Evolutionary conservation across 2,113 vertebrate species (phyloP), one percentile per base, ranked within the genome.

Genomic region (Circaetus gallicus): DNA sequence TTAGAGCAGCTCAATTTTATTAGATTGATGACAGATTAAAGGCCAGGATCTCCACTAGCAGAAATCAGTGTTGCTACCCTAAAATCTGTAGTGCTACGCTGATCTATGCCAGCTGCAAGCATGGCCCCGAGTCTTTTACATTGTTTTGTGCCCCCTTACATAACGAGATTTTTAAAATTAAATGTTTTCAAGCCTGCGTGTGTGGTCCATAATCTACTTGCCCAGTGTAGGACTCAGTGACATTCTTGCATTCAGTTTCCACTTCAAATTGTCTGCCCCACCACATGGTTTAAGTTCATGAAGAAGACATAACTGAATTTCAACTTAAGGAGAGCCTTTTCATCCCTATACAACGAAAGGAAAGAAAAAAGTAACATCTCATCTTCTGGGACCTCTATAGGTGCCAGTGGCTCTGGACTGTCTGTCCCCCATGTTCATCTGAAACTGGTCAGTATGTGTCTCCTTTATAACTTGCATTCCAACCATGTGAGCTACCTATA

Each of bases 1-100:
- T 97, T 90, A 95, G 78, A 95, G 85, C 78, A 77, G 93, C 74
- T 96, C 40, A 0, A 77, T 96, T 94, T 94, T 77, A 88, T 97
- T 80, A 94, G 82, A 93, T 10, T 77, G 94, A 86, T 3, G 16
- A 62, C 78, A 94, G 89, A 93, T 66, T 82, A 94, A 87, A 94
- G 84, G 95, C 82, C 89, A 82, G 78, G 67, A 74, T 82, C 86
- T 65, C 42, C 82, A 79, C n/a, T 36, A 81, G 67, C 42, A 88
- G 74, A 83, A 91, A 97, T 18, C 4, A 4, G 84, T 77, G 50
- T 12, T 55, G 38, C 50, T 73, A 28, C 74, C 76, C 71, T 77
- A 66, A 95, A 93, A 87, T 61, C 84, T 50, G 42, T 13, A 73
- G 73, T 50, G n/a, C 84, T 85, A 3, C 0, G 0, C 56, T 53